Evolutionary conservation across 2,113 vertebrate genomes (phyloP).

Genomic region (Scalopus aquaticus): DNA sequence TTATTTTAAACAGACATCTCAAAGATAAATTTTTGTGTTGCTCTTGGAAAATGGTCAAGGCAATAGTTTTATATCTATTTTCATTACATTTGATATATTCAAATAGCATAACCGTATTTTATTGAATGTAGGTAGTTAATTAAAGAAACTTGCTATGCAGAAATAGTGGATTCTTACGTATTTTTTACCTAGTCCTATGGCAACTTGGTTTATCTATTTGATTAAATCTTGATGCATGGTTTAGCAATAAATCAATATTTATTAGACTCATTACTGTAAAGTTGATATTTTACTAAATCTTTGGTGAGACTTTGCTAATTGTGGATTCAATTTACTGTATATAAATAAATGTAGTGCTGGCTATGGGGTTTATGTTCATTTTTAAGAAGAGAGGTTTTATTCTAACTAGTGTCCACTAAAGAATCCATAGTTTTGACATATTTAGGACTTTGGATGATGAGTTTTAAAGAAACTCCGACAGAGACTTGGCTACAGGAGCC

Average conservation of each 20-base stretch:
- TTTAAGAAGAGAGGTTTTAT: not conserved
- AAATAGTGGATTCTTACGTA: not conserved
- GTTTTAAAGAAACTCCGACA: not conserved
- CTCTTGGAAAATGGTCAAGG: not conserved
- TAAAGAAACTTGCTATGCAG: not conserved
- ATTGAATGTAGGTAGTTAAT: not conserved
- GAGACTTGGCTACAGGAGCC: no score
- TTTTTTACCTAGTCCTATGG: slow-evolving; percentile 18
- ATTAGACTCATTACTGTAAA: not conserved
- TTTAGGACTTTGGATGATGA: not conserved
- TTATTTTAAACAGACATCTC: not conserved
- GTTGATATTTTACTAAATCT: not conserved
- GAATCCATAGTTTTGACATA: not conserved
- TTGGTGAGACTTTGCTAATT: not conserved
- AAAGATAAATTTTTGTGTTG: slow-evolving; percentile 12
- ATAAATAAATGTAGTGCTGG: not conserved
- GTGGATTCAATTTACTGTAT: not conserved
- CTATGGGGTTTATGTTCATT: not conserved
- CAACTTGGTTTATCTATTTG: slow-evolving; percentile 23
- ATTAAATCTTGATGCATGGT: slow-evolving; percentile 15
- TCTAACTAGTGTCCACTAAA: not conserved
- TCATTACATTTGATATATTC: slow-evolving; percentile 24
- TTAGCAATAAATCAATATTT: slow-evolving; percentile 43
- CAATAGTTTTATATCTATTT: not conserved
- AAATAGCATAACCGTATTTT: not conserved